phyloP scores from a whole-genome alignment of 2,888 invertebrate genomes.

The Lasioglossum oenotherae region DNA sequence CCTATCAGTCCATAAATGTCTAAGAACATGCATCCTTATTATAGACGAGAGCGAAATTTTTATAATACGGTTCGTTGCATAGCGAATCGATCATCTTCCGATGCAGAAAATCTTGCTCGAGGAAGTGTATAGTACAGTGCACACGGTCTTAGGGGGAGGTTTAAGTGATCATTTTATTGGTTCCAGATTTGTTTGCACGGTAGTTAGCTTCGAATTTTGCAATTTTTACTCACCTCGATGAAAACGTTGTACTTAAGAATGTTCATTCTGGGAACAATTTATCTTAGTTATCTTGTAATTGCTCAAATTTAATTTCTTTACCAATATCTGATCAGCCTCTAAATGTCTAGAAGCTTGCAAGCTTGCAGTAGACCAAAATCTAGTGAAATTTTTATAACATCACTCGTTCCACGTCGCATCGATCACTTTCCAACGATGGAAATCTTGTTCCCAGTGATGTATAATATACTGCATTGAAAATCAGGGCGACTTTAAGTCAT shows the following conservation, averaged over 20 bases:
- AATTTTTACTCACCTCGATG: not conserved
- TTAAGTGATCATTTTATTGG: not conserved
- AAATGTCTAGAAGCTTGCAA: not conserved
- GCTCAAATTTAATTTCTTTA: not conserved
- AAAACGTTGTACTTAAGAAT: not conserved
- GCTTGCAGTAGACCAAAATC: not conserved
- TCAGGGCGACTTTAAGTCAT: not conserved
- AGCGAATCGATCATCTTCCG: not conserved
- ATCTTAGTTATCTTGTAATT: too few species aligned
- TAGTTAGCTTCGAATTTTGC: not conserved
- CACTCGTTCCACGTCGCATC: not conserved
- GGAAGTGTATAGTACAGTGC: not conserved
- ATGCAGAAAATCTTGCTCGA: not conserved
- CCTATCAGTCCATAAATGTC: not conserved
- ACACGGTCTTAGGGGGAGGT: not conserved
- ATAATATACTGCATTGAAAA: not conserved
- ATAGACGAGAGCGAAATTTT: not conserved
- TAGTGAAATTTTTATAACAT: not conserved
- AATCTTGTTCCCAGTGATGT: not conserved
- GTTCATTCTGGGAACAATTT: too few species aligned
- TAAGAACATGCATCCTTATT: not conserved
- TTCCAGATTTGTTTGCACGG: not conserved
- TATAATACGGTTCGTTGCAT: not conserved
- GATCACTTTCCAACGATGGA: not conserved
- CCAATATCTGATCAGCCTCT: not conserved